Evolutionary conservation across 2,888 invertebrate species (phyloP), one percentile per base, ranked within the genome.

Genomic region (Tipula confusa): DNA sequence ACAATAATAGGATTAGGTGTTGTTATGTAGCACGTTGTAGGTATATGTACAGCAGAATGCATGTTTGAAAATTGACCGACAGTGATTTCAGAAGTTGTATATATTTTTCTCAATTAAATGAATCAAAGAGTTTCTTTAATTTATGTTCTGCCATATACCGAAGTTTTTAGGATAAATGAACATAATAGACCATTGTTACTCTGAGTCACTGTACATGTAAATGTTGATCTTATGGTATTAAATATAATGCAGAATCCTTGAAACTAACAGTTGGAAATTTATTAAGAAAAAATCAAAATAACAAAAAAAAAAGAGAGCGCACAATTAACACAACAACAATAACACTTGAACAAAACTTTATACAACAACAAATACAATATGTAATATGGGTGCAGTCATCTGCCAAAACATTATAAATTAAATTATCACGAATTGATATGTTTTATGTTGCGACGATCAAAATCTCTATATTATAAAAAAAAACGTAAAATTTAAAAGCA

Each of bases 361-460:
- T n/a, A n/a, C n/a, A n/a, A 9, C 38, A 13, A 24, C 9, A 64
- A 24, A 64, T 64, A 64, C n/a, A n/a, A n/a, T n/a, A n/a, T n/a
- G n/a, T n/a, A n/a, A n/a, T 24, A 64, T 64, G 64, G 64, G 64
- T 64, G 64, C 24, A 64, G 24, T 64, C 64, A 64, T 64, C 64
- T 64, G 64, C 64, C 64, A 64, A 64, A 64, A 24, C 18, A 64
- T 64, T 64, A 64, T 64, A 64, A 64, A 64, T 24, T 24, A 64
- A 64, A 64, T 64, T 64, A 64, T 64, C 64, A 64, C 64, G 64
- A 64, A 64, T 64, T 64, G 18, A 64, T 64, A 64, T 64, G 64
- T 64, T 64, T 64, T 64, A 64, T 64, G 64, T 24, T 64, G n/a
- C n/a, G 64, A 64, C 24, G 64, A 64, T 64, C 64, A 64, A 64